Base-by-base conservation (phyloP, 2,113 vertebrate genomes). In the Caretta caretta region DNA sequence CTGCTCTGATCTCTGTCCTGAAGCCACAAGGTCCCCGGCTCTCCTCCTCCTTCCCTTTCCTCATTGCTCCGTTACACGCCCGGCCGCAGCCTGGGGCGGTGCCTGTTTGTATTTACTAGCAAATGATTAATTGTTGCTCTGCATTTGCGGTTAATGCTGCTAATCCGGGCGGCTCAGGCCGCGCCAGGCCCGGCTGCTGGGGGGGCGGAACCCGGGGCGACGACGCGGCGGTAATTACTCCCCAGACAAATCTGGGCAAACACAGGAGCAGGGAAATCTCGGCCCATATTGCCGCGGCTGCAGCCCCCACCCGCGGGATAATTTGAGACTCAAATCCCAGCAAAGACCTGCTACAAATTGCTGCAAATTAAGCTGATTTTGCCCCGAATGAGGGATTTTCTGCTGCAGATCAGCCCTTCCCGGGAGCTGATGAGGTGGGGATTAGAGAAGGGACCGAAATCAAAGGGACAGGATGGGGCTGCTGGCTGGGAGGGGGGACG, bases 301-400 rank as follows among this genome's bases (percentile, higher is more conserved):
- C 92, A 51, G 92, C 96, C 95, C 86, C 97, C 89, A 89, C 97
- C 95, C 95, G 79, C 94, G 62, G 96, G 97, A 98, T 99, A 98
- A 98, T 99, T 98, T 98, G 98, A 98, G 98, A 98, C 98, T 98
- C 97, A 98, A 98, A 99, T 99, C 98, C 98, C 97, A 97, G 97
- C 97, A 98, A 98, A 98, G 98, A 97, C 98, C 97, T 97, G 97
- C 97, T 98, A 98, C 98, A 98, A 98, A 98, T 98, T 98, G 98
- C 97, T 98, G 97, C 98, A 99, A 98, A 98, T 98, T 98, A 99
- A 98, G 98, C 97, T 99, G 98, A 98, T 98, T 98, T 99, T 98
- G 98, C 97, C 97, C 97, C 97, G 98, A 98, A 98, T 98, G 98
- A 98, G 98, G 98, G 98, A 98, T 98, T 99, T 99, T 98, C 98